phyloP scores from a whole-genome alignment of 2,888 invertebrate genomes.

The Apoda limacodes region DNA sequence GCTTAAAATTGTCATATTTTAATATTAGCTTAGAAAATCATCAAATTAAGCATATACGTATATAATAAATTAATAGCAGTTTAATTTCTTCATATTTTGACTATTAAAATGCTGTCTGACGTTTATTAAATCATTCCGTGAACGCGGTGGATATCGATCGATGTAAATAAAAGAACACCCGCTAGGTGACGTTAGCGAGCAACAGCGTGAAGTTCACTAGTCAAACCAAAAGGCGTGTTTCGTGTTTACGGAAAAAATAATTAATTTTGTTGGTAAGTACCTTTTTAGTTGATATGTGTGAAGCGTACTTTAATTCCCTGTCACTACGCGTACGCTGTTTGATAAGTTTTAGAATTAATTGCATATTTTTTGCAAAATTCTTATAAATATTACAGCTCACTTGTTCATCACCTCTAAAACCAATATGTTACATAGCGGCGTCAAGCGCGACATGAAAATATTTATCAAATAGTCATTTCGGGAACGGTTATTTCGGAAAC shows the following conservation, averaged over 20 bases:
- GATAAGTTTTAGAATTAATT: constrained; percentile 10
- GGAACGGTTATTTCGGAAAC: constrained; percentile 7
- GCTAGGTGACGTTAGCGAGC: constrained; percentile 9
- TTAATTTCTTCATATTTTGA: constrained; percentile 21
- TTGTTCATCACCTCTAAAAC: no score
- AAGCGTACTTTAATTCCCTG: constrained; percentile 11
- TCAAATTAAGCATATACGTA: constrained; percentile 1
- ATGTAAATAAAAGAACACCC: constrained; percentile 9
- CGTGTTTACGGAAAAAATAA: constrained; percentile 8
- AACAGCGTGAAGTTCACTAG: no score
- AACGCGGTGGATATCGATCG: constrained; percentile 7
- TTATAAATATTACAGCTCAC: no score
- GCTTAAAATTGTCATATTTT: constrained; percentile 9
- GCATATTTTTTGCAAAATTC: no score
- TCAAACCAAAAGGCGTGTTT: constrained; percentile 10
- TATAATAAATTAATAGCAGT: constrained; percentile 5
- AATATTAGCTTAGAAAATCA: constrained; percentile 9
- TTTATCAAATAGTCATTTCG: constrained; percentile 9
- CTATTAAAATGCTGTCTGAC: constrained; percentile 9
- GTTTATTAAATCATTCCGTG: constrained; percentile 17
- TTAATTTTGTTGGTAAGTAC: constrained; percentile 12
- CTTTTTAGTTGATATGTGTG: constrained; percentile 9
- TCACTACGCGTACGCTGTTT: constrained; percentile 13
- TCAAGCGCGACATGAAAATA: no score
- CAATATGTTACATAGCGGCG: no score